Base-by-base conservation (phyloP, 2,888 invertebrate species). In the Caenorhabditis sp. region DNA sequence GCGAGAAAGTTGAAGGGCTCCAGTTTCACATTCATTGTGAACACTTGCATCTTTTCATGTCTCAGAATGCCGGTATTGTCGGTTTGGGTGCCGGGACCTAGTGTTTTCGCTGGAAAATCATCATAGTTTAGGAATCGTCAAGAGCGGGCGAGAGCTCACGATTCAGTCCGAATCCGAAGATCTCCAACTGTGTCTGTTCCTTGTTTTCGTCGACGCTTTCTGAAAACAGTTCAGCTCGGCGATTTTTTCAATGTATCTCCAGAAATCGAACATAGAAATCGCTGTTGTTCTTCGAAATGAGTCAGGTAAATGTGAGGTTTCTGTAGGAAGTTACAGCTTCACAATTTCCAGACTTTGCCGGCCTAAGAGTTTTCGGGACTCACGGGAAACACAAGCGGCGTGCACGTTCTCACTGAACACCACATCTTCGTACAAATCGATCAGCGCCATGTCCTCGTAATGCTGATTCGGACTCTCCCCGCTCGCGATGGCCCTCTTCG, bases 321-420 rank as follows among this genome's bases (percentile, higher is more conserved):
- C n/a, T n/a, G n/a, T n/a, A n/a, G n/a, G n/a, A n/a, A n/a, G n/a
- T n/a, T n/a, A n/a, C n/a, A n/a, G n/a, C n/a, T n/a, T n/a, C n/a
- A n/a, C n/a, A n/a, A n/a, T n/a, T n/a, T n/a, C n/a, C n/a, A n/a
- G n/a, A n/a, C n/a, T n/a, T n/a, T n/a, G n/a, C n/a, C n/a, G n/a
- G n/a, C n/a, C n/a, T n/a, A n/a, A n/a, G n/a, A n/a, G n/a, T n/a
- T n/a, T n/a, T n/a, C n/a, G n/a, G 43, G 43, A 37, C 24, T 45
- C 15, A 55, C 55, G 39, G n/a, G 58, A 43, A 20, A 45, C 45
- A 32, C 58, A 58, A 13, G 58, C 58, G n/a, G 17, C 2, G n/a
- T 26, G 41, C 8, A 27, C 7, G 30, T 27, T 32, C 17, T 17
- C 13, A 5, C 26, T 13, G 17, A 58, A 32, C 24, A 8, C 11